Conservation (phyloP, 2,113 vertebrate species). For the Atlantisia rogersi region DNA sequence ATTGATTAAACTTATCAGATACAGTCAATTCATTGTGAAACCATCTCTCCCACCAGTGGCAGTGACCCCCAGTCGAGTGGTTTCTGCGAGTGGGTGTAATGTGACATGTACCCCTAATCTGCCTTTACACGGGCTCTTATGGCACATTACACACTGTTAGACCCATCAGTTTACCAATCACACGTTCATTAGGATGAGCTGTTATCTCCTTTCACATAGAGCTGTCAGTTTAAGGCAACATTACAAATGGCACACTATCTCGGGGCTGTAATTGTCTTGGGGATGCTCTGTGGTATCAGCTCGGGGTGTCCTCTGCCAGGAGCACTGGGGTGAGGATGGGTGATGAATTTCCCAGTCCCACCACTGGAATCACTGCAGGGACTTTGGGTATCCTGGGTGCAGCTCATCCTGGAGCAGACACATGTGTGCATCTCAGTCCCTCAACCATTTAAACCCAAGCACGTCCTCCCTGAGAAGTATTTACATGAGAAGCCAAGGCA, state of each 20-base stretch:
- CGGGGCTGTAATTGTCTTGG: background rate
- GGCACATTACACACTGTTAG: background rate
- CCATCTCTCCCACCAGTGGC: background rate
- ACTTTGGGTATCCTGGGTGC: background rate
- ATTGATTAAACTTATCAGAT: background rate
- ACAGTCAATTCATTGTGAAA: background rate
- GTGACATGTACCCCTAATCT: rapidly evolving
- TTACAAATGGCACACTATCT: background rate
- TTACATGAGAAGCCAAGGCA: background rate
- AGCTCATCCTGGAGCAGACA: background rate
- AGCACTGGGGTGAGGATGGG: background rate
- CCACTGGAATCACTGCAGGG: background rate
- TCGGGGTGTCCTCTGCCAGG: background rate
- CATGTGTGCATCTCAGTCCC: background rate
- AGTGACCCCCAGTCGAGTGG: background rate
- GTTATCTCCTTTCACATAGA: background rate
- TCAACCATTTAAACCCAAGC: background rate
- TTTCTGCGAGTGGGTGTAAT: rapidly evolving
- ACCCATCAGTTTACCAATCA: background rate
- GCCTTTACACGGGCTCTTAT: background rate
- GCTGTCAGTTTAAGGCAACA: background rate
- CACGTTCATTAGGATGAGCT: background rate
- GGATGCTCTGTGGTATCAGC: background rate
- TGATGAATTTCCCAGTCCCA: background rate
- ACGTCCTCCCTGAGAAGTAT: rapidly evolving